phyloP scores from a whole-genome alignment of 1,140 invertebrate genomes.

The Teleogryllus occipitalis region DNA sequence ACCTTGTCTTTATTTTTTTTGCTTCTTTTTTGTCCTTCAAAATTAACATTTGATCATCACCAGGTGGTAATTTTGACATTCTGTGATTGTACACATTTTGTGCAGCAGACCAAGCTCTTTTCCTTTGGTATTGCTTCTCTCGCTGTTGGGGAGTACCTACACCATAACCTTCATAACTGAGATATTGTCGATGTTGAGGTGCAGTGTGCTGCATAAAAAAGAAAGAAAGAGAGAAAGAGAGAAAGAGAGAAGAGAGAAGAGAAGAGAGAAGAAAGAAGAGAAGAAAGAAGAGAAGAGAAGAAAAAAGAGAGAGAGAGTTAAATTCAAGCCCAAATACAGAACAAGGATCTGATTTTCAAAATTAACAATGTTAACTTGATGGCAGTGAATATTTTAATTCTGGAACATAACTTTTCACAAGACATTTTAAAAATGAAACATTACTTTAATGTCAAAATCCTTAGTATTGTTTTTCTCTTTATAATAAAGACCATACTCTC shows the following conservation, averaged over 20 bases:
- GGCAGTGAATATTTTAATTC: neutral
- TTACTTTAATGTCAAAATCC: slow-evolving; percentile 44
- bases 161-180: slow-evolving; percentile 69
- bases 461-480: slow-evolving; percentile 43
- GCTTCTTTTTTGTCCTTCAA: slow-evolving; percentile 50
- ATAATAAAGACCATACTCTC: slow-evolving; percentile 37
- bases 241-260: too few species aligned
- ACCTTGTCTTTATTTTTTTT: slow-evolving; percentile 66
- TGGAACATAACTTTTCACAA: too few species aligned
- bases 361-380: neutral
- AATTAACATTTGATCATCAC: slow-evolving; percentile 57
- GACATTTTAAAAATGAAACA: neutral
- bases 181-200: slow-evolving; percentile 79
- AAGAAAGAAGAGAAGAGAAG: too few species aligned
- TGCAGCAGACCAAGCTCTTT: slow-evolving; percentile 59
- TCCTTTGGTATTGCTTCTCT: slow-evolving; percentile 62
- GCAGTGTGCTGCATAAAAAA: slow-evolving; percentile 59
- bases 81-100: slow-evolving; percentile 68
- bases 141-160: slow-evolving; percentile 66
- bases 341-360: too few species aligned
- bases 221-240: neutral
- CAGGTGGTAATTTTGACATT: slow-evolving; percentile 46
- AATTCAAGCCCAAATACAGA: too few species aligned
- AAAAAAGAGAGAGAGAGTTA: too few species aligned
- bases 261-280: too few species aligned